Percentiles rank a stretch among this genome's conserved stretches.
Evolutionary conservation across 2,888 invertebrate genomes (phyloP).

Genomic region (Drosophila greeni): DNA sequence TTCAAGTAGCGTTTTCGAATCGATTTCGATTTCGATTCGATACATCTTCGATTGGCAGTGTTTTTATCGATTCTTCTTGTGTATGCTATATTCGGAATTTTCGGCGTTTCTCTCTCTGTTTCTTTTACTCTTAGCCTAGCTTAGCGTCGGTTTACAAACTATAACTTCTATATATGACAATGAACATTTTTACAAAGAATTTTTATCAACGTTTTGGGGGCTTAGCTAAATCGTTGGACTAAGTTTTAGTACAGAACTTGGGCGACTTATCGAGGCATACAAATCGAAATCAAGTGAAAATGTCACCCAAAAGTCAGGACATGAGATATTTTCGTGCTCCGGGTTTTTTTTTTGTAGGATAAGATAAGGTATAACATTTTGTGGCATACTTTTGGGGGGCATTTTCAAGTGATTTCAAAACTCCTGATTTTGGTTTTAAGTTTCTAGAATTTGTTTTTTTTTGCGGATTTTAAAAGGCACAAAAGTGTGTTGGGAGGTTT

Average conservation of each 20-base stretch:
- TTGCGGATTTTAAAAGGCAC: too few relatives aligned
- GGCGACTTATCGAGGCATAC: not conserved
- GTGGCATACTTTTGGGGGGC: not conserved
- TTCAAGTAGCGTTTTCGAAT: slow-evolving; percentile 2
- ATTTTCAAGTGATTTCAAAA: not conserved
- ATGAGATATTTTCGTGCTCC: slow-evolving; percentile 1
- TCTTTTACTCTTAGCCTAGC: slow-evolving; percentile 6
- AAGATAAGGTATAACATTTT: slow-evolving; percentile 2
- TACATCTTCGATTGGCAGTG: slow-evolving; percentile 27
- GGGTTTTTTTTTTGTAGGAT: too few relatives aligned
- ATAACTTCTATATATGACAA: slow-evolving; percentile 24
- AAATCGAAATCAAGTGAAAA: not conserved
- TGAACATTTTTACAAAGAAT: slow-evolving; percentile 32
- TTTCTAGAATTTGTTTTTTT: too few relatives aligned
- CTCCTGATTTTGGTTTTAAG: too few relatives aligned
- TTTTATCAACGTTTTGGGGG: slow-evolving; percentile 33
- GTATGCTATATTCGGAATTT: slow-evolving; percentile 42
- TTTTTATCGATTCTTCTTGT: not conserved
- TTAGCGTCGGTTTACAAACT: slow-evolving; percentile 9
- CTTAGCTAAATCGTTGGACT: slow-evolving; percentile 25
- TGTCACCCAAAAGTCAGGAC: not conserved
- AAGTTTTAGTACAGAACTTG: not conserved
- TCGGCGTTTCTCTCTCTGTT: not conserved
- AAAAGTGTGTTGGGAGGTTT: too few relatives aligned
- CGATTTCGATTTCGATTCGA: slow-evolving; percentile 16